Evolutionary conservation across 2,113 vertebrate species (phyloP).

Genomic region (Lethenteron reissneri): DNA sequence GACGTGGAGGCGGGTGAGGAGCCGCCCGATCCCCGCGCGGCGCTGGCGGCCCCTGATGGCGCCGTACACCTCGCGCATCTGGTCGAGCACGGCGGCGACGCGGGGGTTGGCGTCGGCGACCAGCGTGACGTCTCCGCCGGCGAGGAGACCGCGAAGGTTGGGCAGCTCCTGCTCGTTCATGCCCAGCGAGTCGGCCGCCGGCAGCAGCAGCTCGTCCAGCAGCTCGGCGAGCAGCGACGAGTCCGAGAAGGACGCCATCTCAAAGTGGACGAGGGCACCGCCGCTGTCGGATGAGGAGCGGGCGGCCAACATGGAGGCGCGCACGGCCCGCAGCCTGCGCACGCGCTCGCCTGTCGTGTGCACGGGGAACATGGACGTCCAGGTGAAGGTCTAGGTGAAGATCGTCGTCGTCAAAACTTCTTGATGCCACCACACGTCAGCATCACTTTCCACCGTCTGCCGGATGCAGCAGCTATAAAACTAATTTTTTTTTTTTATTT

Average conservation of each 20-base stretch:
- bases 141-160: constrained; percentile 36
- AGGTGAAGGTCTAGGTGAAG: too few relatives aligned
- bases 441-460: too few relatives aligned
- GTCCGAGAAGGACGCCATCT: constrained; percentile 51
- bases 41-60: constrained; percentile 25
- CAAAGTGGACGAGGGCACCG: constrained; percentile 27
- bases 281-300: not conserved
- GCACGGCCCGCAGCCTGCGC: too few relatives aligned
- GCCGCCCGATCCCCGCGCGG: constrained; percentile 14
- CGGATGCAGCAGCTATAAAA: too few relatives aligned
- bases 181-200: constrained; percentile 35
- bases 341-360: too few relatives aligned
- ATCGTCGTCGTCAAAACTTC: too few relatives aligned
- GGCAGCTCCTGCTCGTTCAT: constrained; percentile 57
- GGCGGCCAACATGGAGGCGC: too few relatives aligned
- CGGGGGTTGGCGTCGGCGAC: constrained; percentile 44
- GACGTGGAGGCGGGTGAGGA: constrained; percentile 35
- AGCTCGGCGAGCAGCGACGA: constrained; percentile 31
- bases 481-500: too few relatives aligned
- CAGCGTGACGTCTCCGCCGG: constrained; percentile 33
- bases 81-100: constrained; percentile 42
- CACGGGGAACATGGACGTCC: too few relatives aligned
- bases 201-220: constrained; percentile 23
- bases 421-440: too few relatives aligned
- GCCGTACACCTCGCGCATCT: constrained; percentile 43